Evolutionary conservation across 2,113 vertebrate genomes (phyloP), one percentile per base, ranked within the genome.

Genomic region (Solea senegalensis): DNA sequence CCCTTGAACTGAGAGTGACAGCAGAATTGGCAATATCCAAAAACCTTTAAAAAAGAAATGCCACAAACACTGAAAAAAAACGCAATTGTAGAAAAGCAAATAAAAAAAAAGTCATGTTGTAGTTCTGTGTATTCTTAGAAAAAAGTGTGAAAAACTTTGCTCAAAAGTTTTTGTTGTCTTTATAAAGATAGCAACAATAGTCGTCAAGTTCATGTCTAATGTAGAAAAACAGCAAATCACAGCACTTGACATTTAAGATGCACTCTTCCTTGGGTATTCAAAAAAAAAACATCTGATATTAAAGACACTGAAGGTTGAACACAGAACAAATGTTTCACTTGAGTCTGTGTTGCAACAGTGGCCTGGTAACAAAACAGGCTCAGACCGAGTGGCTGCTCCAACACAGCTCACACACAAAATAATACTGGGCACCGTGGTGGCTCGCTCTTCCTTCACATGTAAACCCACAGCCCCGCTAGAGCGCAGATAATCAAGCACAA

Each of bases 251-350:
- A 91, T 83, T 82, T 80, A 86, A 77, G 85, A 89, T 80, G 80
- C 80, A 85, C 81, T 81, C 73, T 49, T 80, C 76, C 69, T 79
- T 52, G 68, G 65, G 67, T 80, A 69, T 59, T 59, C 9, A 66
- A 73, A 77, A 82, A 75, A 16, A 3, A 83, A 21, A 21, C 21
- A 1, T 79, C 74, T 69, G 67, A 89, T 83, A 84, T 81, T 73
- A 86, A 92, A 90, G 91, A 92, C 91, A 90, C 89, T 88, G 88
- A 91, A 90, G 90, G 86, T 74, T 85, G 81, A 85, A 89, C 58
- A 7, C 34, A 80, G 56, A 76, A 69, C 48, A 81, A 86, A 82
- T 12, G 72, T 82, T 83, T 80, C 74, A 65, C 63, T 69, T 49
- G 73, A 87, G 72, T 71, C 69, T 7, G 58, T 55, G 70, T 58